Base-by-base conservation (phyloP, 2,888 invertebrate species). In the Gymnosoma rotundatum region DNA sequence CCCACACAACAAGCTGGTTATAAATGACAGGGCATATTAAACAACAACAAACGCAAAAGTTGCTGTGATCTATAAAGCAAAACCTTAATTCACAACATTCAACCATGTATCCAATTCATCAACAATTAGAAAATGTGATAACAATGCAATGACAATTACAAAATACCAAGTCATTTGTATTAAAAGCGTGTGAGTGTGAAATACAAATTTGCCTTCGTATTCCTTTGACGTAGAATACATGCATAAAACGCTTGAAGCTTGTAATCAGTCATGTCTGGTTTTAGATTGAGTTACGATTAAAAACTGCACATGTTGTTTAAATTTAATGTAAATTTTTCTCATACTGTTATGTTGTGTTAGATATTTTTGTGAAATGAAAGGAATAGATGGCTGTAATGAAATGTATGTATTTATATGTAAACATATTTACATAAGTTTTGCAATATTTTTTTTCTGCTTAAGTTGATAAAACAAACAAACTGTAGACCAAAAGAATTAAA, bases 91-190 rank as follows among this genome's bases (percentile, higher is more conserved):
- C 79, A 73, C 72, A 81, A 72, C 66, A 70, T 16, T 21, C 58
- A 64, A 38, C 25, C 70, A 76, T 66, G 42, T 42, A 66, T n/a
- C 18, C 58, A 64, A 58, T 70, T 38, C 75, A 82, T 82, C 81
- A 82, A 18, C 70, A 82, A 76, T 76, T 82, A 70, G 75, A 66
- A 60, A 70, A 76, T 72, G 81, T 82, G 64, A 82, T 76, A 76
- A 72, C 70, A 36, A 42, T 58, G 76, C 81, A 82, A 76, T 66
- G 75, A 82, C 70, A 70, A 81, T 70, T 64, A 69, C 75, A 70
- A 76, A 76, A 58, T 82, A 42, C 52, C 52, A 69, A 45, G 45
- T 16, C 58, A 70, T 70, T 70, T 48, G 32, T 32, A 70, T 16
- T 6, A 25, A 18, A 42, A 21, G 6, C 14, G n/a, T 56, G 63